Conservation (phyloP, 2,888 invertebrate genomes). For the Penaeus monodon region DNA sequence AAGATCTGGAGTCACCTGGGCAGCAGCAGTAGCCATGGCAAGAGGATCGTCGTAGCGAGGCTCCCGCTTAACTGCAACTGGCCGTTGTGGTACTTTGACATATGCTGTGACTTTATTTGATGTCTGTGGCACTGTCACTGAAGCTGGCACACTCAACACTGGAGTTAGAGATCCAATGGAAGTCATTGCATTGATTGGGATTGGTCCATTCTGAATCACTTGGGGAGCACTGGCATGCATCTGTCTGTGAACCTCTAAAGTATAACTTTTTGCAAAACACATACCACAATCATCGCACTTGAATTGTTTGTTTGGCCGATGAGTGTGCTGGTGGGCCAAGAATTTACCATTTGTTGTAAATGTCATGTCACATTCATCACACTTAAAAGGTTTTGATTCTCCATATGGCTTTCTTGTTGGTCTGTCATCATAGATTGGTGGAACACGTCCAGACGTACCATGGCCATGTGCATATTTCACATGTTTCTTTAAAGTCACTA, state of each 20-base stretch:
- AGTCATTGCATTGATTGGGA: constrained; percentile 26
- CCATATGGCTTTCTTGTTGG: constrained; percentile 51
- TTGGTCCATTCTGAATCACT: constrained; percentile 1
- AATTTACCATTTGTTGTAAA: constrained; percentile 62
- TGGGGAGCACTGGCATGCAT: constrained; percentile 47
- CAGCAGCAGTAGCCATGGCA: constrained; percentile 59
- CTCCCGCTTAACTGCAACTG: constrained; percentile 32
- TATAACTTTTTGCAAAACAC: constrained; percentile 62
- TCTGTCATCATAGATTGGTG: constrained; percentile 50
- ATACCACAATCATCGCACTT: constrained; percentile 62
- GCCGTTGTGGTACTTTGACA: constrained; percentile 51
- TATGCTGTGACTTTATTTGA: constrained; percentile 43
- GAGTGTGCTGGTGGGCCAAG: constrained; percentile 57
- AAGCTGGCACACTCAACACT: constrained; percentile 37
- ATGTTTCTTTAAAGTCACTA: constrained; percentile 62
- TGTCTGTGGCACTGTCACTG: constrained; percentile 33
- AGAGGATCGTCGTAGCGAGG: constrained; percentile 49
- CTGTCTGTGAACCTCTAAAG: constrained; percentile 59
- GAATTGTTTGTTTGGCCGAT: constrained; percentile 56
- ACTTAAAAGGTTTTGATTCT: constrained; percentile 54
- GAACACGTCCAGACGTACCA: constrained; percentile 29
- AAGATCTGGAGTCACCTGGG: constrained; percentile 55
- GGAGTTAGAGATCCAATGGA: constrained; percentile 36
- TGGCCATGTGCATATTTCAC: constrained; percentile 59
- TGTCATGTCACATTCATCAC: constrained; percentile 59